Evolutionary conservation across 2,797 vertebrate genomes (phyloP), one percentile per base, ranked within the genome.

Genomic region (Acestrorhynchus altus): DNA sequence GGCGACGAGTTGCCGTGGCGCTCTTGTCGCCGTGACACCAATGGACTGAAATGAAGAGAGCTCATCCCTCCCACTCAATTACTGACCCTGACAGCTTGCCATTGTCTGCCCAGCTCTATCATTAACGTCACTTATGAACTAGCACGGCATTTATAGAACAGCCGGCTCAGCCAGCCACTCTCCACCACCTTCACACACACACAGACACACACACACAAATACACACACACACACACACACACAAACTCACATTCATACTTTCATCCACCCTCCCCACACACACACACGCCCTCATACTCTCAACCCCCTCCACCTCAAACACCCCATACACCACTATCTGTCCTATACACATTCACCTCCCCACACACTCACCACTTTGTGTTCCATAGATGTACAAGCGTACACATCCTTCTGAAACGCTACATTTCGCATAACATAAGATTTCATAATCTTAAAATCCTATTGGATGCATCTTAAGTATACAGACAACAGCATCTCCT

Each of bases 101-200:
- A 89, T 87, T 87, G 86, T 87, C 83, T 86, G 86, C 70, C 46
- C 70, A 42, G 75, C 86, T 86, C 85, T 88, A 82, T 87, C 86
- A 89, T 89, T 88, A 88, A 85, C 79, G 85, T 88, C 88, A 88
- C 86, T 88, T 86, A 87, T 86, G 72, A 86, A 85, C 86, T 84
- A 85, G 79, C 77, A 64, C 76, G 74, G 82, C 79, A 81, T 87
- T 87, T 87, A 87, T 86, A 87, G 81, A 83, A 85, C 81, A 81
- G 81, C 78, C 81, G 76, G 72, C 74, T 70, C 79, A 81, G 81
- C 64, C 72, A 84, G 76, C 69, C 80, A 84, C 83, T 81, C 76
- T 83, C 79, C 83, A 71, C 54, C 81, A 81, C 65, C 74, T 81
- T 83, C 78, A 67, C 71, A 79, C 73, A 77, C 74, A 68, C 70